These are phyloP conservation scores for Glaucomys volans DNA, from an alignment of 2,113 vertebrate genomes.

Conservation along the genomic window DNA sequence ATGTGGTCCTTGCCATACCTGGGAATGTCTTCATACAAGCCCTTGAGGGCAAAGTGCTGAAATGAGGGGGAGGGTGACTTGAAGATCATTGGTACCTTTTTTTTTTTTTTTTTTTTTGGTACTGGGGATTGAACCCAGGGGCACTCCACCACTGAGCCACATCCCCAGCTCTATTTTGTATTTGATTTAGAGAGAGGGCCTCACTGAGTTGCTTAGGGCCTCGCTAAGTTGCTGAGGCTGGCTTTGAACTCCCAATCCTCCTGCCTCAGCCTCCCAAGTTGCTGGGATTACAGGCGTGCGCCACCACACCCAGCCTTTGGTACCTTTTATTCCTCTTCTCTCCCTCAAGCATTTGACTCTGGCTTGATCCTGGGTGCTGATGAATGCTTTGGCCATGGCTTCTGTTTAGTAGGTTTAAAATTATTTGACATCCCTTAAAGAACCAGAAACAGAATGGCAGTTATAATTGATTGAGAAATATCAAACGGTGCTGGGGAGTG, in stretches of 20 bases:
- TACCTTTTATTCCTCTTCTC: not conserved
- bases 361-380: not conserved
- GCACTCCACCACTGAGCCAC: no score
- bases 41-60: not conserved
- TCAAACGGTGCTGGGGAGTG: not conserved
- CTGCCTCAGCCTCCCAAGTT: no score
- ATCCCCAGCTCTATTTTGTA: no score
- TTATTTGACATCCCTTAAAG: not conserved
- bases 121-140: no score
- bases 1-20: not conserved
- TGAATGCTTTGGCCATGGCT: not conserved
- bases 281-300: no score
- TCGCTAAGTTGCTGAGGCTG: no score
- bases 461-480: constrained; percentile 15
- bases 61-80: accelerated
- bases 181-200: no score
- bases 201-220: no score
- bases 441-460: not conserved
- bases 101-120: no score
- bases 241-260: no score
- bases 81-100: not conserved
- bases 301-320: no score
- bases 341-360: not conserved
- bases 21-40: not conserved
- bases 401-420: not conserved